phyloP scores from a whole-genome alignment of 1,140 invertebrate species.

The Phymastichus coffea region DNA sequence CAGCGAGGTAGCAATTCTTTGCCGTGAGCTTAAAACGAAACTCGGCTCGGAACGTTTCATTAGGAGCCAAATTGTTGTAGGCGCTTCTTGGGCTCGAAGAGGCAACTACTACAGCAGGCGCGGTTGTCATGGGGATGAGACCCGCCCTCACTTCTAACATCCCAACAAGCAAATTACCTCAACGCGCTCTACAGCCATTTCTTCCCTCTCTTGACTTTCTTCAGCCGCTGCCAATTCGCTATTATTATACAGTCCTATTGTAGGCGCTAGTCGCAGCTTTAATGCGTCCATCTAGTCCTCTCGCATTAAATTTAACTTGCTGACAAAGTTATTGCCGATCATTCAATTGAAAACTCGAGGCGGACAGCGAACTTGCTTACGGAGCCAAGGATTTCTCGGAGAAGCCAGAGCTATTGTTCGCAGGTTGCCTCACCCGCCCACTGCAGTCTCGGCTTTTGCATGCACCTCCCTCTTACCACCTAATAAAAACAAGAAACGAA shows the following conservation, averaged over 20 bases:
- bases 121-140: conserved; percentile 49
- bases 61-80: conserved; percentile 19
- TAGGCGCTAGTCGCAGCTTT: no score
- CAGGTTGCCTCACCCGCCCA: neutral
- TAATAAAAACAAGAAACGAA: neutral
- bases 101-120: no score
- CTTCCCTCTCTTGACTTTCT: neutral
- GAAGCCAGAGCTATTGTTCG: no score
- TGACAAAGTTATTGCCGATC: no score
- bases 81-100: no score
- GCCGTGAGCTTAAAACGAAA: neutral
- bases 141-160: conserved; percentile 36
- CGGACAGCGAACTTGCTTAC: no score
- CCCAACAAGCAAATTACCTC: conserved; percentile 22
- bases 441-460: neutral
- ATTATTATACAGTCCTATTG: conserved; percentile 11
- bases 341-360: no score
- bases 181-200: neutral
- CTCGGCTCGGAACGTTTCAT: conserved; percentile 8
- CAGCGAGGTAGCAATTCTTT: no score
- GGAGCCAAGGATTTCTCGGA: no score
- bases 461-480: neutral
- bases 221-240: conserved; percentile 21
- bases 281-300: no score
- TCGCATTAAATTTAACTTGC: no score